Evolutionary conservation across 2,113 vertebrate species (phyloP), one percentile per base, ranked within the genome.

Genomic region (Cairina moschata): DNA sequence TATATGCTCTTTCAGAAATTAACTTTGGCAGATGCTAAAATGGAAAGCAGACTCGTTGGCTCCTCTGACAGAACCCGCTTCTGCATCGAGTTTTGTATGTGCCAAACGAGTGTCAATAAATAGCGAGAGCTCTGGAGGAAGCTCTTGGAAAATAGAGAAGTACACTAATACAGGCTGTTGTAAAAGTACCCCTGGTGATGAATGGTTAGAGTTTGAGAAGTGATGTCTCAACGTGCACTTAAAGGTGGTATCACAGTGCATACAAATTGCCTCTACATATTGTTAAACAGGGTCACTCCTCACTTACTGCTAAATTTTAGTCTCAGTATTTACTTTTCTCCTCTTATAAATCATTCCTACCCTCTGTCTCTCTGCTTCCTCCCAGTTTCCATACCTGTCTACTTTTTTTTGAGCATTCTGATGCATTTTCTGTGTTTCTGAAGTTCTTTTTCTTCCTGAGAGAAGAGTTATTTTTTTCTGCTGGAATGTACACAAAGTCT

Each of bases 51-150:
- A 86, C 66, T 78, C 2, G 0, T 67, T 81, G 83, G 56, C 86
- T 91, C 4, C 60, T 86, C 29, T 56, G 54, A 72, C 2, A 14
- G 56, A 58, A 67, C 73, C 40, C 76, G 68, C 65, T 90, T 86
- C 77, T 78, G 13, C 29, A 18, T 26, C n/a, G 56, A 81, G 29
- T 68, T 92, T 75, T 0, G 0, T 11, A 7, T 72, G 69, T 89
- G 80, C 88, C 91, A 75, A 89, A 82, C 73, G 48, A 75, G 13
- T 11, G 34, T 91, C 80, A 91, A 84, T 91, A 92, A 90, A 74
- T 72, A 75, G 31, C 23, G 28, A 26, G 83, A 92, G 46, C 66
- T 84, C 38, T 85, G 74, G 31, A 63, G 86, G 34, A 72, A 81
- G 75, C 17, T 68, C 67, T 79, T n/a, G 11, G 66, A 23, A 88